Percentiles rank a stretch among this genome's conserved stretches.
phyloP scores from a whole-genome alignment of 2,113 vertebrate species.

The Dinomys branickii region DNA sequence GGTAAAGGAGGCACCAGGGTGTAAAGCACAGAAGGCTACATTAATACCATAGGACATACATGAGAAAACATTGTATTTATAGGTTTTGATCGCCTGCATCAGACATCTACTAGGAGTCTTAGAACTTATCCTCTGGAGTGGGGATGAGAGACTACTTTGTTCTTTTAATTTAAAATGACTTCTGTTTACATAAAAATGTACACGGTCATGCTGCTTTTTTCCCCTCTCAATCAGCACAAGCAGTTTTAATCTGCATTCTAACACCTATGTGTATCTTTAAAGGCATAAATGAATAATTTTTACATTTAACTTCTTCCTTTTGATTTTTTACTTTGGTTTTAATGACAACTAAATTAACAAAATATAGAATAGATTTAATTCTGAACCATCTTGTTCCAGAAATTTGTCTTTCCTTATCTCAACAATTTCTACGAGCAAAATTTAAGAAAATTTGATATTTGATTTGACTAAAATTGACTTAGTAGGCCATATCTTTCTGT shows the following conservation, averaged over 20 bases:
- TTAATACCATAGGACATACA: background rate
- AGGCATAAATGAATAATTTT: background rate
- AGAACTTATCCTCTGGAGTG: background rate
- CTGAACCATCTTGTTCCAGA: background rate
- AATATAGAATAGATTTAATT: background rate
- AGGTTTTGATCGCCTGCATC: background rate
- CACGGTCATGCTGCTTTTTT: background rate
- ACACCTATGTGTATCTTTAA: background rate
- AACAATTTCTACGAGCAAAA: background rate
- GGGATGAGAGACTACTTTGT: background rate
- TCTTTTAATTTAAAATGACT: conserved; percentile 7
- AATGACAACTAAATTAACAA: conserved; percentile 16
- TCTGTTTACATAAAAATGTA: background rate
- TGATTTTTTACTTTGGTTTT: conserved; percentile 31
- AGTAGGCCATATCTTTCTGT: background rate
- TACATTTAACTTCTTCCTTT: background rate
- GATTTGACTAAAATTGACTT: background rate
- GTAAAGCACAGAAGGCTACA: background rate
- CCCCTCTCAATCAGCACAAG: background rate
- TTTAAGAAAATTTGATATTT: background rate
- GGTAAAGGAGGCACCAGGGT: background rate
- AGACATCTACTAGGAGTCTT: background rate
- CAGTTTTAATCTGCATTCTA: background rate
- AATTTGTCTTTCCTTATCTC: background rate
- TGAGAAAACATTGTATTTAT: background rate